These are phyloP conservation scores for Plagodis pulveraria DNA, from an alignment of 2,888 invertebrate species.

Conservation along the genomic window DNA sequence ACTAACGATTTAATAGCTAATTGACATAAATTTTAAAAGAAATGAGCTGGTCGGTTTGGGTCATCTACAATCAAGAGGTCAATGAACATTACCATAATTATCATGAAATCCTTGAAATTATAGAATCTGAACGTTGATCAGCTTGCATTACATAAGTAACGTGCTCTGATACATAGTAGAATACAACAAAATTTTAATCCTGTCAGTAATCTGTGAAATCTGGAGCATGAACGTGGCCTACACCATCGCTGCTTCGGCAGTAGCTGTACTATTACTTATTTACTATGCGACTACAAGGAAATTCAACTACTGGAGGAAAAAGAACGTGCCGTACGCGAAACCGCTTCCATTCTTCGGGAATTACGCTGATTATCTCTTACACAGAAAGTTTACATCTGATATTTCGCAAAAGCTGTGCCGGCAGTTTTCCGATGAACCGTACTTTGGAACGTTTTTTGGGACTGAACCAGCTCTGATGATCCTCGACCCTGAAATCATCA, in stretches of 20 bases:
- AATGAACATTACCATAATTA: too few relatives aligned
- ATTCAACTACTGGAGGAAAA: conserved; percentile 31
- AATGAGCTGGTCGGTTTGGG: too few relatives aligned
- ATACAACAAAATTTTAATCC: too few relatives aligned
- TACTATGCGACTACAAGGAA: conserved; percentile 24
- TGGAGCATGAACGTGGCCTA: too few relatives aligned
- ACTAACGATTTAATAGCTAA: too few relatives aligned
- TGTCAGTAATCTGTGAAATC: too few relatives aligned
- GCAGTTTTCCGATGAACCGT: conserved; percentile 17
- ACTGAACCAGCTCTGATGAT: conserved; percentile 37
- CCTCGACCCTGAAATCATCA: conserved; percentile 42
- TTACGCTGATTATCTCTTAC: conserved; percentile 26
- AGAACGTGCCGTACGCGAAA: conserved; percentile 24
- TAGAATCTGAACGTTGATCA: too few relatives aligned
- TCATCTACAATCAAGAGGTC: too few relatives aligned
- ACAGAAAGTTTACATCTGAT: conserved; percentile 22
- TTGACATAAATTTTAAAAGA: too few relatives aligned
- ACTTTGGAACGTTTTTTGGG: conserved; percentile 30
- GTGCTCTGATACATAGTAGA: too few relatives aligned
- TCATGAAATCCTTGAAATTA: too few relatives aligned
- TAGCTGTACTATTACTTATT: neutral
- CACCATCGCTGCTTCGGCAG: neutral
- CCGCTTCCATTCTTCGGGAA: conserved; percentile 37
- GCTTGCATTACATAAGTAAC: too few relatives aligned
- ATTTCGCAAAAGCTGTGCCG: conserved; percentile 17